phyloP scores from a whole-genome alignment of 1,140 invertebrate genomes.

The Lithobius niger region DNA sequence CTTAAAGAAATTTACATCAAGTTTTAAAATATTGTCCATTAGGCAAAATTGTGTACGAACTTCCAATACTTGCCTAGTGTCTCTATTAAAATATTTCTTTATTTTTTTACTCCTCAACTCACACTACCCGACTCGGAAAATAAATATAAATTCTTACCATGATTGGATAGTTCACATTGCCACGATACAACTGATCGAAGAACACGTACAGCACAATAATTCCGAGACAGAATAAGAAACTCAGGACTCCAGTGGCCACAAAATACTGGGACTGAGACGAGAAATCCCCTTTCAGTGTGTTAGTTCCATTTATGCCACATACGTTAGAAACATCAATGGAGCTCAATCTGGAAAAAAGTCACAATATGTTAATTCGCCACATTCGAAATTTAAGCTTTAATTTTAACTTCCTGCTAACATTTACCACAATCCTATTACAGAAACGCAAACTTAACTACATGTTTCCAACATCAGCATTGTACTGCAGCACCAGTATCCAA shows the following conservation, averaged over 20 bases:
- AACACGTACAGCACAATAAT: conserved; percentile 45
- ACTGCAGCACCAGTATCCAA: too few species aligned
- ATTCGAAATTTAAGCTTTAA: background rate
- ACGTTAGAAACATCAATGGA: background rate
- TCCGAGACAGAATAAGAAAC: conserved; percentile 45
- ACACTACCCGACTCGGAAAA: too few species aligned
- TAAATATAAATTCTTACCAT: conserved; percentile 33
- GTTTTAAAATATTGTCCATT: too few species aligned
- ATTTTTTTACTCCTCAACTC: too few species aligned
- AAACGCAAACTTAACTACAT: too few species aligned
- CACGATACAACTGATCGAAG: conserved; percentile 43
- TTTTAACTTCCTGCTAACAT: too few species aligned
- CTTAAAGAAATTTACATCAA: too few species aligned
- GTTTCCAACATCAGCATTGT: too few species aligned
- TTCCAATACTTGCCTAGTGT: too few species aligned
- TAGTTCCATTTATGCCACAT: background rate
- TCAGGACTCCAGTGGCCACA: conserved; percentile 51
- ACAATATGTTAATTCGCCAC: background rate
- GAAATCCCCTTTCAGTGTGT: conserved; percentile 33
- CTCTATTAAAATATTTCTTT: too few species aligned
- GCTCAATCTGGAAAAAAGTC: conserved; percentile 5
- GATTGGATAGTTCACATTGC: conserved; percentile 37
- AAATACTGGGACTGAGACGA: conserved; percentile 49
- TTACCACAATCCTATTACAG: too few species aligned
- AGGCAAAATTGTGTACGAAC: too few species aligned